These are phyloP conservation scores for Gymnothorax reevesii DNA, from an alignment of 2,797 vertebrate genomes.

Conservation along the genomic window DNA sequence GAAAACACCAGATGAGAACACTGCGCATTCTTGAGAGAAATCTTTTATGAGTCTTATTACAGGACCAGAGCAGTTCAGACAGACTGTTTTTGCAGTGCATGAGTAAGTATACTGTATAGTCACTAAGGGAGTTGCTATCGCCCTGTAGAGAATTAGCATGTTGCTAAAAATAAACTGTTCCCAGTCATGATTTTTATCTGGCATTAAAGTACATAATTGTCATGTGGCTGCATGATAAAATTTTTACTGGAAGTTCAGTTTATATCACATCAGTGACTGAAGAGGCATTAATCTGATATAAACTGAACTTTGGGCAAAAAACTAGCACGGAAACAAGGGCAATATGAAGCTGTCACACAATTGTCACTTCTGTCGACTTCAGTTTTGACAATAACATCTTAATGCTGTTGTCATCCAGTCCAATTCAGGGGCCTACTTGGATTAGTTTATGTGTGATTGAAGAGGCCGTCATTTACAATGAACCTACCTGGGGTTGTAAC, in stretches of 20 bases:
- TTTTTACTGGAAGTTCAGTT: no score
- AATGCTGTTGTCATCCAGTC: background rate
- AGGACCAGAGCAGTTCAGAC: no score
- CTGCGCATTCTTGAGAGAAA: no score
- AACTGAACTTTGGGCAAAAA: background rate
- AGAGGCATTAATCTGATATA: background rate
- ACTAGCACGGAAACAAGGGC: background rate
- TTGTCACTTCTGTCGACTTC: background rate
- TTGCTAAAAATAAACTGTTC: background rate
- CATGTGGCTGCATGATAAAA: background rate
- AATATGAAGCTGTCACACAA: background rate
- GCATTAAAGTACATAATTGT: background rate
- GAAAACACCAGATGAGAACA: no score
- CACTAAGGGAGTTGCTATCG: background rate
- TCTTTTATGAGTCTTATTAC: no score
- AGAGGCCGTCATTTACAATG: background rate
- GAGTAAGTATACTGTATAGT: background rate
- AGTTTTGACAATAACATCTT: background rate
- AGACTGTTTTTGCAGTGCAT: background rate
- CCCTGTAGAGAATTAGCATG: background rate
- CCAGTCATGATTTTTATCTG: background rate
- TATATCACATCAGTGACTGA: background rate
- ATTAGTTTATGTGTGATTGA: slow-evolving; percentile 9
- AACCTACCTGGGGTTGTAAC: background rate
- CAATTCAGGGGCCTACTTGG: background rate